These are phyloP conservation scores for Cyprinodon tularosa DNA, from an alignment of 2,113 vertebrate species.

Conservation along the genomic window DNA sequence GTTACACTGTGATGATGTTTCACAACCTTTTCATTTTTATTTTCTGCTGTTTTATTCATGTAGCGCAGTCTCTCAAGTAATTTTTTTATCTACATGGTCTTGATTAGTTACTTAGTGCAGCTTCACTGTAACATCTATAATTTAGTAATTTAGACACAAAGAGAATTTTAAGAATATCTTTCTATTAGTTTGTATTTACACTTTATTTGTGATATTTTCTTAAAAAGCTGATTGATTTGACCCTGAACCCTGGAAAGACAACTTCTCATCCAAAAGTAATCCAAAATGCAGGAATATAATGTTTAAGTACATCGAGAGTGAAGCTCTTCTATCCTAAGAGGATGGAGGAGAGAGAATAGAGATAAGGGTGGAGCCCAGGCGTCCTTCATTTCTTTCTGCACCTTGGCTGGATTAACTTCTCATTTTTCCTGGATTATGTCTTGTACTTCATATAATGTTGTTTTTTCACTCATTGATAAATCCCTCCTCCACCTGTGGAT, in stretches of 20 bases:
- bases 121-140: no score
- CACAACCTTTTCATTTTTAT: not conserved
- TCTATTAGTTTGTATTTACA: no score
- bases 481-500: not conserved
- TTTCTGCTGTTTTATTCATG: not conserved
- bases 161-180: no score
- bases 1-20: not conserved
- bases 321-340: not conserved
- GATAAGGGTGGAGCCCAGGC: constrained; percentile 34
- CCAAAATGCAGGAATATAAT: constrained; percentile 49
- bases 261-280: constrained; percentile 19
- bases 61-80: not conserved
- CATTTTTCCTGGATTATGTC: constrained; percentile 7
- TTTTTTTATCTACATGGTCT: not conserved
- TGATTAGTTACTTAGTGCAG: no score
- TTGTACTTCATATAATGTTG: not conserved
- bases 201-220: no score
- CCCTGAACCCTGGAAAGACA: constrained; percentile 29
- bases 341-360: not conserved
- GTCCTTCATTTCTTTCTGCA: constrained; percentile 21
- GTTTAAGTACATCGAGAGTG: constrained; percentile 12
- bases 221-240: constrained; percentile 2
- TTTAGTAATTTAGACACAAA: no score
- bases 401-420: not conserved
- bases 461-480: not conserved